A percentile compares a stretch with the other conserved stretches of the same genome.
phyloP scores from a whole-genome alignment of 2,888 invertebrate species.

The Hetaerina titia region DNA sequence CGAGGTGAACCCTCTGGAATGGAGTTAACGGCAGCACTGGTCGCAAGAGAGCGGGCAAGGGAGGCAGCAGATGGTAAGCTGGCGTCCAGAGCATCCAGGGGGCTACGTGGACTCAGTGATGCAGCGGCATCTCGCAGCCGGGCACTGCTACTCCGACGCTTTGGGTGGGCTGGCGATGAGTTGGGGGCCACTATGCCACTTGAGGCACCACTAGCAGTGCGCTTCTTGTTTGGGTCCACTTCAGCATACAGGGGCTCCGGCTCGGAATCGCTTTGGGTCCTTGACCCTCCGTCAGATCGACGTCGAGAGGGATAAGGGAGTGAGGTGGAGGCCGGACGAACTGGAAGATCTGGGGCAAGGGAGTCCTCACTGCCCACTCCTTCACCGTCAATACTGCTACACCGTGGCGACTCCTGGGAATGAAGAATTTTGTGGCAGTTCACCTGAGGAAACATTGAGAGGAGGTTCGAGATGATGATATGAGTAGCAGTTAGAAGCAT shows the following conservation, averaged over 20 bases:
- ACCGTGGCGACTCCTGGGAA: slow-evolving; percentile 58
- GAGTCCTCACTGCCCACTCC: slow-evolving; percentile 73
- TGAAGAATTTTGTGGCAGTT: slow-evolving; percentile 61
- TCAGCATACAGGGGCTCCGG: slow-evolving; percentile 76
- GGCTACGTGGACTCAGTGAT: slow-evolving; percentile 79
- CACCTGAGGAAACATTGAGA: slow-evolving; percentile 47
- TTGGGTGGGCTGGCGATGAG: slow-evolving; percentile 78
- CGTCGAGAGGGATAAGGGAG: slow-evolving; percentile 71
- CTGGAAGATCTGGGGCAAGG: slow-evolving; percentile 73
- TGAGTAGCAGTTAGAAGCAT: slow-evolving; percentile 37
- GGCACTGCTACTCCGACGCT: slow-evolving; percentile 76
- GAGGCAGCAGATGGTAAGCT: slow-evolving; percentile 75
- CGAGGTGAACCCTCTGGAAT: slow-evolving; percentile 45
- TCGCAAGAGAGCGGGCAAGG: slow-evolving; percentile 77
- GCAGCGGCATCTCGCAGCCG: slow-evolving; percentile 73
- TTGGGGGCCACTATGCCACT: slow-evolving; percentile 71
- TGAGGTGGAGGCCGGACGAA: slow-evolving; percentile 70
- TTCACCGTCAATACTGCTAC: slow-evolving; percentile 53
- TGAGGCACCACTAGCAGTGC: slow-evolving; percentile 68
- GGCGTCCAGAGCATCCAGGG: slow-evolving; percentile 79
- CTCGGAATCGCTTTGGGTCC: slow-evolving; percentile 75
- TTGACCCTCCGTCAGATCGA: slow-evolving; percentile 74
- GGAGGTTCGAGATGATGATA: background rate
- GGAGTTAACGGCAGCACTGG: slow-evolving; percentile 75
- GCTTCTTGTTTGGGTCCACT: slow-evolving; percentile 75